Conservation (phyloP, 2,113 vertebrate genomes). For the Notechis scutatus region DNA sequence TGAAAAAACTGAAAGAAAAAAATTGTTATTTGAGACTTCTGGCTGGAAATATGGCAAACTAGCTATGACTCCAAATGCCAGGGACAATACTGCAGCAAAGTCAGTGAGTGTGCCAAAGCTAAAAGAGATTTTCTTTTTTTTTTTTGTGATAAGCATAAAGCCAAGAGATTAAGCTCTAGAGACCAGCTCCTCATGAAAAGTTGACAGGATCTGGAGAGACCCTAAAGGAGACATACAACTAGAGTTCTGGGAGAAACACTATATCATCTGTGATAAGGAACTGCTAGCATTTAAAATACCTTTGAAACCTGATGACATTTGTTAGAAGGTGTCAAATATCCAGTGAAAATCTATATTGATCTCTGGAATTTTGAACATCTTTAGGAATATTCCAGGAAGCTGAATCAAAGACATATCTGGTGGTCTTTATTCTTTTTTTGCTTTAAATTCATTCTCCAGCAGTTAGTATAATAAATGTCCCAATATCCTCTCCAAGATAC, state of each 20-base stretch:
- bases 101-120: neutral
- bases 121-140: neutral
- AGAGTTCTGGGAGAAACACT: neutral
- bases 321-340: no score
- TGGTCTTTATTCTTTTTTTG: neutral
- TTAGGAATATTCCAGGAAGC: neutral
- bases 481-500: neutral
- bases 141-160: neutral
- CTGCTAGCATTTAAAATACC: no score
- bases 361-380: neutral
- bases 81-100: neutral
- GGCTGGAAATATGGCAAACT: neutral
- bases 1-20: neutral
- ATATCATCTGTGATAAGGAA: no score
- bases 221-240: neutral
- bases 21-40: neutral
- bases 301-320: no score
- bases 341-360: neutral
- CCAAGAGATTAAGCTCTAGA: neutral
- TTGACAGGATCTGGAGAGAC: neutral
- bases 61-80: neutral
- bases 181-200: neutral
- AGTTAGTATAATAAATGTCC: neutral
- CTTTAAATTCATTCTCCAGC: neutral
- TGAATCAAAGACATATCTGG: neutral